Evolutionary conservation across 2,113 vertebrate species (phyloP).

Genomic region (Platysternon megacephalum): DNA sequence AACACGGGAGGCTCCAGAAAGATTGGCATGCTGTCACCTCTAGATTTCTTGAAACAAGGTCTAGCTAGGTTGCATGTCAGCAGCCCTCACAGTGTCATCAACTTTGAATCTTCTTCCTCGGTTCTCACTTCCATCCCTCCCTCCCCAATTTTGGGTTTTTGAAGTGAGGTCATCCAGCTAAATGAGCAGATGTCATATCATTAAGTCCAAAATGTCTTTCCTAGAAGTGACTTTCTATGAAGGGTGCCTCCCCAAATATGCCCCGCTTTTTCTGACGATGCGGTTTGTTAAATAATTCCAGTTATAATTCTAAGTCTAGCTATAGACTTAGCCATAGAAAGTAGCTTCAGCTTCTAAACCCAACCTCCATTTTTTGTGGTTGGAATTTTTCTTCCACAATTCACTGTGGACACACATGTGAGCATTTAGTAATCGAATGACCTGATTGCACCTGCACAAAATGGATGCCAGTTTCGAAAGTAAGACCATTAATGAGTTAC

Average conservation of each 20-base stretch:
- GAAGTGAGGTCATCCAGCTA: neutral
- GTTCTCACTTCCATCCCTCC: neutral
- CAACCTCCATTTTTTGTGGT: constrained; percentile 1
- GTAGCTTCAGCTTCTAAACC: constrained; percentile 9
- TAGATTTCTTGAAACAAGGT: neutral
- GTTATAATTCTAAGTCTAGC: neutral
- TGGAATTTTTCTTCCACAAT: constrained; percentile 18
- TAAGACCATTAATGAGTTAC: neutral
- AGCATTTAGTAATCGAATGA: constrained; percentile 21
- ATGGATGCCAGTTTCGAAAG: constrained; percentile 28
- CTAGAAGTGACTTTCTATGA: rapidly evolving
- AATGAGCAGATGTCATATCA: constrained; percentile 6
- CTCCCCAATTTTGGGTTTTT: neutral
- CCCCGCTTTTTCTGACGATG: constrained; percentile 35
- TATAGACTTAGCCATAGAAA: neutral
- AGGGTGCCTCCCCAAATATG: constrained; percentile 19
- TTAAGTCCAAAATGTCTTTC: constrained; percentile 8
- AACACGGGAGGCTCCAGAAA: neutral
- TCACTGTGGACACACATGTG: neutral
- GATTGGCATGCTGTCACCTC: neutral
- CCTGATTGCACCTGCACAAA: constrained; percentile 10
- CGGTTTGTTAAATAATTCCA: neutral
- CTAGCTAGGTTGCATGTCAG: neutral
- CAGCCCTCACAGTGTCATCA: neutral
- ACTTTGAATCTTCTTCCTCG: neutral